Evolutionary conservation across 2,113 vertebrate species (phyloP).

Genomic region (Eublepharis macularius): DNA sequence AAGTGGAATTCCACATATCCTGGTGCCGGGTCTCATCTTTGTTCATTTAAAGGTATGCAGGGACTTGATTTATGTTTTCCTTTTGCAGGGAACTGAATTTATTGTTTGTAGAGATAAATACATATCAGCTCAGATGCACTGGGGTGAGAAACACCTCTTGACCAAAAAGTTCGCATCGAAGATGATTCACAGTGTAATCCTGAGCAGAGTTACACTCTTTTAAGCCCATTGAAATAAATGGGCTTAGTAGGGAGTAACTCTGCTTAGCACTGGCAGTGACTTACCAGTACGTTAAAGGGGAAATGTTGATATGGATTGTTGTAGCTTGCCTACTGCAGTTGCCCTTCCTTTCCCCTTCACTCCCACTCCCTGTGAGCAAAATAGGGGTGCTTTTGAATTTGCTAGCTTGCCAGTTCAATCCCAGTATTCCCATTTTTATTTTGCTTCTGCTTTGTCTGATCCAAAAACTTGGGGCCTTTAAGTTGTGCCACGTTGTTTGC

Average conservation of each 20-base stretch:
- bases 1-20: background rate
- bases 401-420: too few relatives aligned
- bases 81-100: background rate
- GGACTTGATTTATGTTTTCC: background rate
- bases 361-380: too few relatives aligned
- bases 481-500: too few relatives aligned
- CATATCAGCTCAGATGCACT: background rate
- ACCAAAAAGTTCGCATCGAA: too few relatives aligned
- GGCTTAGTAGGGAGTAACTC: background rate
- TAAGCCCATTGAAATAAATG: background rate
- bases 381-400: too few relatives aligned
- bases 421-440: background rate
- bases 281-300: too few relatives aligned
- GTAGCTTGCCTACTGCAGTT: too few relatives aligned
- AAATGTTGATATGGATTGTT: too few relatives aligned
- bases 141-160: background rate
- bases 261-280: background rate
- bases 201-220: background rate
- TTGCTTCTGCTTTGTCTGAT: too few relatives aligned
- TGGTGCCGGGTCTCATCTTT: background rate
- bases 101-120: background rate
- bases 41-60: constrained; percentile 1
- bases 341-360: too few relatives aligned
- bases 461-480: too few relatives aligned
- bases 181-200: background rate